Evolutionary conservation across 2,888 invertebrate species (phyloP).

Genomic region (Machimus atricapillus): DNA sequence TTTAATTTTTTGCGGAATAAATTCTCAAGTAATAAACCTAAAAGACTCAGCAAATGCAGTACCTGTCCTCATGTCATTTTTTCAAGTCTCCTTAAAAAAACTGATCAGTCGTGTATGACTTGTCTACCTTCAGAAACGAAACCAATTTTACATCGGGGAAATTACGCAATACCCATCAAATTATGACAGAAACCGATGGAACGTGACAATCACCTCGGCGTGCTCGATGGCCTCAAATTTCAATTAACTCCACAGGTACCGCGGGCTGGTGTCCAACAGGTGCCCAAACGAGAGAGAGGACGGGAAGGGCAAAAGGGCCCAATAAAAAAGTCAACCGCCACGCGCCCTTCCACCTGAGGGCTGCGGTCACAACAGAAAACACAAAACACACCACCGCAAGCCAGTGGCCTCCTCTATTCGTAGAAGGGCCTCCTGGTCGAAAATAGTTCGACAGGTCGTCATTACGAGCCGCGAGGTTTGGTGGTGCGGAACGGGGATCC

Average conservation of each 20-base stretch:
- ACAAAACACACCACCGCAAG: neutral
- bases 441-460: conserved; percentile 31
- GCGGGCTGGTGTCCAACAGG: neutral
- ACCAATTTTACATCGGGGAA: neutral
- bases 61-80: neutral
- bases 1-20: neutral
- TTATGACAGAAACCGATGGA: neutral
- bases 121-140: neutral
- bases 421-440: neutral
- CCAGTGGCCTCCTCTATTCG: neutral
- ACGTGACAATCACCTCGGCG: neutral
- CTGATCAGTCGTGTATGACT: neutral
- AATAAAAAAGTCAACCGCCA: neutral
- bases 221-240: neutral
- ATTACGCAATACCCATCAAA: neutral
- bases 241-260: conserved; percentile 15
- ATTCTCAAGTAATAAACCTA: neutral
- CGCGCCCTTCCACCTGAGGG: conserved; percentile 7
- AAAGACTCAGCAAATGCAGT: neutral
- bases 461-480: neutral
- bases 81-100: neutral
- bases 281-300: neutral
- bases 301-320: neutral
- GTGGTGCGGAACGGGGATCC: neutral
- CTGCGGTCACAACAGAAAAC: neutral